Base-by-base conservation (phyloP, 2,113 vertebrate genomes). In the Microcebus griseorufus region DNA sequence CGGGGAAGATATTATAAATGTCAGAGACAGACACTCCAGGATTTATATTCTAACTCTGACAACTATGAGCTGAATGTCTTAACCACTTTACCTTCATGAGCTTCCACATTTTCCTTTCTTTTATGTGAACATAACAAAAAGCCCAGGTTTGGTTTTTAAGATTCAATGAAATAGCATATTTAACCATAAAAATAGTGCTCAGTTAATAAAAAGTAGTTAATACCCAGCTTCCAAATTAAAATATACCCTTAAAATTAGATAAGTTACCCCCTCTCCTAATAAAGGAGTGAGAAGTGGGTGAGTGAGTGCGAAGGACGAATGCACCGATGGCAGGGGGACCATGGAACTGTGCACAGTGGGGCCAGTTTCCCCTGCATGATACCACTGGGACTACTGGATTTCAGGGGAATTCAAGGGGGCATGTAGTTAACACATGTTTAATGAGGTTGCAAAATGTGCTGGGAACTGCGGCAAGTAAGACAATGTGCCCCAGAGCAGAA, bases 271-370 rank as follows among this genome's bases (percentile, higher is more conserved):
- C 14, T 75, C 69, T 90, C 22, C 7, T 64, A 75, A 72, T 18
- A 93, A 75, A 48, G 7, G 27, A 76, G 6, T 79, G 76, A 37
- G 29, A 65, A 69, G 25, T 72, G 1, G 17, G 6, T 42, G 12
- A 42, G 1, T 18, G 3, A 67, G 8, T 10, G 20, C 0, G 6
- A 51, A 48, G 0, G 10, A 42, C 1, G 5, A 8, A 88, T 0
- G 0, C 20, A 29, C 0, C 20, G 11, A 3, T 22, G 17, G 39
- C 5, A 32, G 6, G 2, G 3, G 6, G 10, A 3, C 1, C 39
- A 25, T 3, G 12, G 29, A 45, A 45, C 3, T 67, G 6, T 39
- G 1, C 2, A 4, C 1, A 9, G 8, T 72, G 37, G 76, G 25
- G 53, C 6, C 34, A 82, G 16, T 32, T 29, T 78, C 29, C 13